A percentile compares a stretch with the other conserved stretches of the same genome.
These are phyloP conservation scores for Trissolcus basalis DNA, from an alignment of 1,140 invertebrate genomes.

Conservation along the genomic window DNA sequence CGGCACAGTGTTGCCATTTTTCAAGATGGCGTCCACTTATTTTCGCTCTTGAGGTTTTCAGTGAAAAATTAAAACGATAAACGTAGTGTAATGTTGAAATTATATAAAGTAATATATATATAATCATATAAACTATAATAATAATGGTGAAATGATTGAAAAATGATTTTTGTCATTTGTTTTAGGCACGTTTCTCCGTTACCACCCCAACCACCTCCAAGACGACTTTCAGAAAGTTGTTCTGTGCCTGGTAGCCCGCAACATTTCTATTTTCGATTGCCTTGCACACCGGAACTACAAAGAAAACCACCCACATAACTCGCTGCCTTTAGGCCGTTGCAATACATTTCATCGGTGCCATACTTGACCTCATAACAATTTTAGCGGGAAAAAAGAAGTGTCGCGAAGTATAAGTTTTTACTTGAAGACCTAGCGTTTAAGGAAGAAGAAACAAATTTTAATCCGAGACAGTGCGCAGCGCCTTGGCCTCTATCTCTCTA, in stretches of 20 bases:
- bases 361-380: constrained; percentile 58
- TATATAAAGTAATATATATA: too few species aligned
- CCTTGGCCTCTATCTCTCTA: constrained; percentile 8
- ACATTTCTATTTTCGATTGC: constrained; percentile 80
- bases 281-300: constrained; percentile 85
- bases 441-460: neutral
- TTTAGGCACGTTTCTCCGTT: constrained; percentile 81
- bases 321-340: constrained; percentile 55
- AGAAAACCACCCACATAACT: constrained; percentile 78
- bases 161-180: neutral
- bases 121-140: too few species aligned
- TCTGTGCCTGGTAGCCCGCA: constrained; percentile 83
- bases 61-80: too few species aligned
- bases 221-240: constrained; percentile 79
- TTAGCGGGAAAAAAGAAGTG: constrained; percentile 16
- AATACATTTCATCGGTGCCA: constrained; percentile 67
- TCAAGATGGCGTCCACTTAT: too few species aligned
- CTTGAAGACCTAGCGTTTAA: constrained; percentile 9
- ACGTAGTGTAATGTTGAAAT: too few species aligned
- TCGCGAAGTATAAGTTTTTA: constrained; percentile 37
- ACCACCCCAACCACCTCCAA: constrained; percentile 80
- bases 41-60: too few species aligned
- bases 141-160: too few species aligned
- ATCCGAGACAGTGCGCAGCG: too few species aligned
- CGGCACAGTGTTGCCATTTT: too few species aligned